Evolutionary conservation across 2,888 invertebrate genomes (phyloP).

Genomic region (Lasioglossum oenotherae): DNA sequence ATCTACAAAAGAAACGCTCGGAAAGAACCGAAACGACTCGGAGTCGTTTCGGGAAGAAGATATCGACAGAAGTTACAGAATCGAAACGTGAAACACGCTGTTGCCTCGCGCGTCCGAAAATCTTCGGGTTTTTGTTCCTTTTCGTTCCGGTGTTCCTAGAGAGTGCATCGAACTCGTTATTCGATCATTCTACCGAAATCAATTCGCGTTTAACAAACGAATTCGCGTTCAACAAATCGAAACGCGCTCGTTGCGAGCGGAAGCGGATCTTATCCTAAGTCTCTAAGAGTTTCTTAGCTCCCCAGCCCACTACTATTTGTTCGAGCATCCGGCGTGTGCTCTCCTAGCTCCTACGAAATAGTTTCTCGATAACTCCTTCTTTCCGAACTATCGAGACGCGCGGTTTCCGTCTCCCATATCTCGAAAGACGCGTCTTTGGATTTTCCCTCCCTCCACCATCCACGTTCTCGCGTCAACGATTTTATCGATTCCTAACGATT

Average conservation of each 20-base stretch:
- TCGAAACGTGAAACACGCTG: background rate
- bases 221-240: background rate
- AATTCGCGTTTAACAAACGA: background rate
- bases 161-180: background rate
- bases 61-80: background rate
- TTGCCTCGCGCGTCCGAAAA: background rate
- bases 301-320: background rate
- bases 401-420: slow-evolving; percentile 15
- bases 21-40: background rate
- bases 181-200: background rate
- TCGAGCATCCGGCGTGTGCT: background rate
- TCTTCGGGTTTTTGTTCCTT: no score
- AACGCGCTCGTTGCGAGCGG: background rate
- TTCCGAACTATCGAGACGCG: slow-evolving; percentile 24
- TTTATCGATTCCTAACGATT: slow-evolving; percentile 1
- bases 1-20: background rate
- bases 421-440: slow-evolving; percentile 13
- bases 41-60: background rate
- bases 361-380: background rate
- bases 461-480: no score
- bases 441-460: background rate
- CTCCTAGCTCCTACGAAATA: slow-evolving; percentile 15
- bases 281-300: background rate
- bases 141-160: background rate
- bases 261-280: background rate